Evolutionary conservation across 92 coral and sea anemone species (phyloP).

Genomic region (Muricea muricata): DNA sequence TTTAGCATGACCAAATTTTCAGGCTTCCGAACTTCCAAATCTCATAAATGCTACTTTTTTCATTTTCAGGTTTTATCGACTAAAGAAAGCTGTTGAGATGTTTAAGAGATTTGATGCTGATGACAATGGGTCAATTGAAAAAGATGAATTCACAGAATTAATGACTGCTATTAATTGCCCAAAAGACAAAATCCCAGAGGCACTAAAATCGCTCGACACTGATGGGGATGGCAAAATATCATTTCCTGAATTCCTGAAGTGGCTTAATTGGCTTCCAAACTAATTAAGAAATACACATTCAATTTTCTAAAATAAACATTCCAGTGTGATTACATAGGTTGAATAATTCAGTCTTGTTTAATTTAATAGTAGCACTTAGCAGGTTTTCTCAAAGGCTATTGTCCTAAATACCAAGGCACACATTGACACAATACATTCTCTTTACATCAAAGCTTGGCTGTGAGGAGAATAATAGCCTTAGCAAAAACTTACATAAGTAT

Average conservation of each 20-base stretch:
- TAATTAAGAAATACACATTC: neutral
- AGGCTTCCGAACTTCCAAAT: neutral
- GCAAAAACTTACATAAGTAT: too few relatives aligned
- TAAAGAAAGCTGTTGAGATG: constrained; percentile 77
- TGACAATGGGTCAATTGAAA: constrained; percentile 78
- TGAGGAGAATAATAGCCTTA: too few relatives aligned
- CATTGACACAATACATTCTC: too few relatives aligned
- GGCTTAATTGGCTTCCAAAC: constrained; percentile 71
- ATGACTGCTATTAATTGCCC: constrained; percentile 60
- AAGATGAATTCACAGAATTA: constrained; percentile 72
- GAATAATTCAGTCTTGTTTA: too few relatives aligned
- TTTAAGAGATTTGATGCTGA: constrained; percentile 86
- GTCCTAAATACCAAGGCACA: too few relatives aligned
- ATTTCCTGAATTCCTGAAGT: constrained; percentile 81
- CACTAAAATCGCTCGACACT: constrained; percentile 70
- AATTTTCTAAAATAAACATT: neutral
- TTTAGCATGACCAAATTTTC: too few relatives aligned
- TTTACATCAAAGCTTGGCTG: too few relatives aligned
- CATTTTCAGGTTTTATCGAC: constrained; percentile 40
- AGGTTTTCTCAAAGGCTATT: too few relatives aligned
- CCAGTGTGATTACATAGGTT: too few relatives aligned
- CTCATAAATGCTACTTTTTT: neutral
- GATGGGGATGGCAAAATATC: constrained; percentile 90
- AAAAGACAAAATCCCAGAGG: constrained; percentile 62
- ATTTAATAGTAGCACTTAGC: too few relatives aligned